Percentiles rank a stretch among this genome's conserved stretches.
These are phyloP conservation scores for Hippolais icterina DNA, from an alignment of 2,113 vertebrate species.

Conservation along the genomic window DNA sequence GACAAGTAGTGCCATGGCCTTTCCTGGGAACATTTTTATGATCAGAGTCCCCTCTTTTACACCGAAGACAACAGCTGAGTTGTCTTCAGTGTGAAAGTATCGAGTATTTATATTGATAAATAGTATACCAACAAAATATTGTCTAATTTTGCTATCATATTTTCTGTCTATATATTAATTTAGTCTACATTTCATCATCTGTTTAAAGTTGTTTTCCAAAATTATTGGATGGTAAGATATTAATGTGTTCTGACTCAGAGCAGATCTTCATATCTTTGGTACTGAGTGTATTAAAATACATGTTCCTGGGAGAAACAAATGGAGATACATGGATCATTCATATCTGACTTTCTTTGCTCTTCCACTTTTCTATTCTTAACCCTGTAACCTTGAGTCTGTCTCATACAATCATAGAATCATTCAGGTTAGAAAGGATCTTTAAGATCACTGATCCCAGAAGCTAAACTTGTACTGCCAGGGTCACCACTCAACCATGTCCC, in stretches of 20 bases:
- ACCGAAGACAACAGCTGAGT: background rate
- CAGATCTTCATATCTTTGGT: background rate
- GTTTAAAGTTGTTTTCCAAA: background rate
- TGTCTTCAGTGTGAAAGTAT: no score
- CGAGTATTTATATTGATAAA: background rate
- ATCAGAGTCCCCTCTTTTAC: background rate
- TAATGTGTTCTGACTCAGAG: background rate
- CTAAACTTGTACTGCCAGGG: background rate
- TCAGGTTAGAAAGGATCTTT: background rate
- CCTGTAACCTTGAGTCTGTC: background rate
- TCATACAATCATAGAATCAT: background rate
- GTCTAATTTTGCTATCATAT: background rate
- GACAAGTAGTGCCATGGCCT: background rate
- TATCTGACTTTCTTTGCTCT: background rate
- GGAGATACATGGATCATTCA: background rate
- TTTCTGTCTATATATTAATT: background rate
- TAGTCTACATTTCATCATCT: background rate
- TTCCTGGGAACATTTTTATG: background rate
- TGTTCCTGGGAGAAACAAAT: background rate
- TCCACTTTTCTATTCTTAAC: background rate
- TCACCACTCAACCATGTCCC: background rate
- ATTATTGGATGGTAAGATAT: background rate
- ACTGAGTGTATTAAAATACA: background rate
- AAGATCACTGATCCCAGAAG: background rate
- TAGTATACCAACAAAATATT: background rate